Evolutionary conservation across 1,140 invertebrate species (phyloP), one percentile per base, ranked within the genome.

Genomic region (Holotrichia oblita): DNA sequence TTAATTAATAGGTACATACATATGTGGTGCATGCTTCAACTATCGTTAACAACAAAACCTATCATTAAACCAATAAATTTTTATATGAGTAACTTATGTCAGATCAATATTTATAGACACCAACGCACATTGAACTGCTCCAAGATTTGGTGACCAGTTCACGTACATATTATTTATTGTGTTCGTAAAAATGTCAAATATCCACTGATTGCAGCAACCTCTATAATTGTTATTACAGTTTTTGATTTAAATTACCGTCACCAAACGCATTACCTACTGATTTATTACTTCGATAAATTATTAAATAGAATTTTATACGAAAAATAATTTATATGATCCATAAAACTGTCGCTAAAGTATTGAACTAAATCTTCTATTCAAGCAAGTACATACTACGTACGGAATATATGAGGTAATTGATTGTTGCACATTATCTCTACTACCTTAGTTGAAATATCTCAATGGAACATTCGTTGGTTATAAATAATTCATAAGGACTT

Each of bases 271-370:
- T 55, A 55, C n/a, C 6, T 17, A 17, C 3, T 55, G 48, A 55
- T 17, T 55, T 55, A 17, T 55, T 17, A 55, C 48, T 55, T 55
- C 48, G 7, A 55, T 55, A 55, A 55, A 55, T 55, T 55, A 55
- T 55, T 55, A 14, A 17, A 55, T 17, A 1, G 48, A 2, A 17
- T 17, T 55, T 55, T 55, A 55, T 55, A 55, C 12, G 48, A 55
- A 55, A 55, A 55, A 55, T 55, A 55, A 55, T 55, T 55, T 55
- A 55, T 55, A 55, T 55, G 17, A 2, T 55, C n/a, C 48, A n/a
- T 55, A 55, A 55, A 55, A 55, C 48, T 55, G 48, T 55, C 48
- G 17, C 48, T 17, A 17, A 17, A 55, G 48, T 55, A 55, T 55
- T 55, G 48, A 55, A 17, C 48, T 55, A 55, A 0, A 55, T 55